Conservation (phyloP, 2,113 vertebrate genomes). For the Elachura formosa region DNA sequence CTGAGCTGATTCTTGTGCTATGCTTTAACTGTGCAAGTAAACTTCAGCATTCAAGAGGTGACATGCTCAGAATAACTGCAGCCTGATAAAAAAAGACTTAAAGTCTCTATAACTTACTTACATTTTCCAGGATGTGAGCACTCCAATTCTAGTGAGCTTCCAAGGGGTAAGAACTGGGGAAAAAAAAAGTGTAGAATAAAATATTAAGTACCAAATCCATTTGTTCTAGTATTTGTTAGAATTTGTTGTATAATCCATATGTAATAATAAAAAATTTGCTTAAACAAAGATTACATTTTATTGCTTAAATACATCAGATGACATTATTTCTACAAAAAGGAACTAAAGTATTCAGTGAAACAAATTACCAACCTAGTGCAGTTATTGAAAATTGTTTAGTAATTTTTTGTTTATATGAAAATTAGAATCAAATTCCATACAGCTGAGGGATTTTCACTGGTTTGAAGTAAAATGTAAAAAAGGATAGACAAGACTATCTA, state of each 20-base stretch:
- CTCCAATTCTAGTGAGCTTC: background rate
- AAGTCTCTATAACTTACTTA: background rate
- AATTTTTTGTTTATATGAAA: background rate
- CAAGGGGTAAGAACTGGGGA: background rate
- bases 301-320: background rate
- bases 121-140: background rate
- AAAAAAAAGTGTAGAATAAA: background rate
- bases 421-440: background rate
- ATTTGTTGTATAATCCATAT: background rate
- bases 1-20: background rate
- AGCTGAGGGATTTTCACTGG: background rate
- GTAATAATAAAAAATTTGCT: background rate
- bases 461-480: background rate
- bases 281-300: background rate
- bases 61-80: background rate
- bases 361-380: background rate
- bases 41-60: background rate
- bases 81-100: background rate
- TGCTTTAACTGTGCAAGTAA: background rate
- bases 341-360: background rate
- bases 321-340: background rate
- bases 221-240: background rate
- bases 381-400: background rate
- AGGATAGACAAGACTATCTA: background rate
- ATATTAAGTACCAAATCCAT: background rate